Evolutionary conservation across 2,797 vertebrate species (phyloP), one percentile per base, ranked within the genome.

Genomic region (Tiaroga cobitis): DNA sequence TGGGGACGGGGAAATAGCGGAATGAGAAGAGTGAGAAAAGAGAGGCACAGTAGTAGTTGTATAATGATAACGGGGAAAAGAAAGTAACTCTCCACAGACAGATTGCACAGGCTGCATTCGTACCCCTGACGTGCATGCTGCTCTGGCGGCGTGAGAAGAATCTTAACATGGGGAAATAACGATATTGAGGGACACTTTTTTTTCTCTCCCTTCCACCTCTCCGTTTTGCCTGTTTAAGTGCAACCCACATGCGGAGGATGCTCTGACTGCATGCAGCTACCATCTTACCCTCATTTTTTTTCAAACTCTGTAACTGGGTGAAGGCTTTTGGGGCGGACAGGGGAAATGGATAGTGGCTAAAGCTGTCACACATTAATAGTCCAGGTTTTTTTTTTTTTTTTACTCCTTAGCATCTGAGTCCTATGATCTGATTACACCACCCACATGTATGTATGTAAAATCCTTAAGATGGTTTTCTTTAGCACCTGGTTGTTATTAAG

Each of bases 141-240:
- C 65, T 81, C 63, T 86, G 77, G 74, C 82, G 77, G 0, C 88
- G 89, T 92, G 93, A 92, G 91, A 89, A 78, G 94, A 94, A 95
- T 95, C 86, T 88, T 90, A 95, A 95, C 91, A 91, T 89, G 89
- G 89, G n/a, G 86, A 90, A 93, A 84, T 91, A 92, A 94, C 90
- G 87, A 92, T 91, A 93, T 91, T 92, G 92, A 78, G 76, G 49
- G 32, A 74, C 77, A 80, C 43, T 56, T 83, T 73, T 32, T 11
- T 46, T 15, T 46, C 16, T 81, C 37, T 37, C 37, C 37, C 37
- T 78, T 32, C 24, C 18, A 24, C 21, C 81, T 75, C 54, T 70
- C 74, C 54, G 29, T 79, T 87, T 85, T 83, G 29, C 81, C 56
- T 80, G 76, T 80, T 85, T 80, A 85, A 80, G 84, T 80, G 84